Base-by-base conservation (phyloP, 1,140 invertebrate genomes). In the Philopotamus ludificatus region DNA sequence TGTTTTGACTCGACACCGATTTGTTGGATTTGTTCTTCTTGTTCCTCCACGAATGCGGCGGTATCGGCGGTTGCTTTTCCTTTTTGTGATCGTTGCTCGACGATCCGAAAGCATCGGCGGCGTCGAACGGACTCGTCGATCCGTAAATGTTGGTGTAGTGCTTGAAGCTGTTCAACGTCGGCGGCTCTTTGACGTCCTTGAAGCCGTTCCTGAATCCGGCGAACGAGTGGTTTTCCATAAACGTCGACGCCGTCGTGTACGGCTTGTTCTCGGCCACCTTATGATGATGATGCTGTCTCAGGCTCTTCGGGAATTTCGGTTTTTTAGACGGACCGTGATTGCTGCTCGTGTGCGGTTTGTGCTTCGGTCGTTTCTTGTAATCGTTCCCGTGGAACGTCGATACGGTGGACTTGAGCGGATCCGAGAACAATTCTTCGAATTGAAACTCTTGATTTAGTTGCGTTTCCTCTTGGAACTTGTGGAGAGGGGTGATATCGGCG, bases 1-100 rank as follows among this genome's bases (percentile, higher is more conserved):
- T 76, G 62, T 78, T 79, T 68, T 80, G 78, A 3, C 73, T 76
- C 3, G 79, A 80, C 55, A 81, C 67, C 0, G 78, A 77, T 65
- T 79, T 79, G 62, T 78, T 78, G 15, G 71, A 70, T 62, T 74
- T 78, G 54, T 73, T 66, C 72, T 18, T 66, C 41, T 57, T 71
- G 68, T 53, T 54, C 53, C 44, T 65, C 55, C 63, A 67, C 65
- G 18, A 28, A 59, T 68, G 28, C 0, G 12, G 1, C 16, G 54
- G 10, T 8, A 41, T 7, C 3, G 23, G 23, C 1, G 41, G 4
- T 10, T 60, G 49, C 28, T 62, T 55, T 44, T 66, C 16, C 34
- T 44, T 55, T 2, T 45, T 65, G 47, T 74, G 73, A 15, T 75
- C 44, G 58, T 74, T 77, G 4, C 74, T 76, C 8, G 76, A 72